Conservation (phyloP, 2,113 vertebrate genomes). For the Catharus fuscescens region DNA sequence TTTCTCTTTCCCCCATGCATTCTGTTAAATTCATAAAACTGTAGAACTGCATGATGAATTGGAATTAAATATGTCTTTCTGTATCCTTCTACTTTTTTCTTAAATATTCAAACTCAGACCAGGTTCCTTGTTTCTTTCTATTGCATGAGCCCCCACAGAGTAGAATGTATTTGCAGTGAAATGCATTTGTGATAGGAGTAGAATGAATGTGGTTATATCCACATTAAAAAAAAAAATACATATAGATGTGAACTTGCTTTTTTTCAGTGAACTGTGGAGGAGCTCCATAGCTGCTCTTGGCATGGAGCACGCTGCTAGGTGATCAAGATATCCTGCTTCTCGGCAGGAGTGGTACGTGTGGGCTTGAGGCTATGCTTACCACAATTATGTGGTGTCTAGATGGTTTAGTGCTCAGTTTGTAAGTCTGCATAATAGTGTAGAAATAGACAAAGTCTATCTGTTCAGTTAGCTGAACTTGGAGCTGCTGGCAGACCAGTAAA, state of each 20-base stretch:
- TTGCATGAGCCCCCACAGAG: neutral
- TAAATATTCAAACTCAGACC: neutral
- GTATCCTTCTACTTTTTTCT: accelerated
- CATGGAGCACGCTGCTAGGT: neutral
- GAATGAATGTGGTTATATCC: neutral
- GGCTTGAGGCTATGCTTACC: neutral
- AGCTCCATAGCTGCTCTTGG: neutral
- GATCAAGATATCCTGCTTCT: neutral
- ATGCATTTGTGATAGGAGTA: neutral
- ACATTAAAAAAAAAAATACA: neutral
- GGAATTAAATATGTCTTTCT: neutral
- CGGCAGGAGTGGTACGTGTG: accelerated
- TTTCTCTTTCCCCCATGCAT: neutral
- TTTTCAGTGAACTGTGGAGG: neutral
- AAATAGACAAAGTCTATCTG: neutral
- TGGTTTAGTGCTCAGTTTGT: neutral
- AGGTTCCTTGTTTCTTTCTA: neutral
- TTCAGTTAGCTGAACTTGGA: neutral
- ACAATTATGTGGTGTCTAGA: neutral
- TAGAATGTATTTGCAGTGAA: neutral
- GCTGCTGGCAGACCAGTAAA: neutral
- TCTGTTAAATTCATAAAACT: neutral
- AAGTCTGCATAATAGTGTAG: neutral
- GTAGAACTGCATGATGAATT: neutral
- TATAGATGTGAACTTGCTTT: neutral